Evolutionary conservation across 2,888 invertebrate genomes (phyloP).

Genomic region (Ecdyonurus torrentis): DNA sequence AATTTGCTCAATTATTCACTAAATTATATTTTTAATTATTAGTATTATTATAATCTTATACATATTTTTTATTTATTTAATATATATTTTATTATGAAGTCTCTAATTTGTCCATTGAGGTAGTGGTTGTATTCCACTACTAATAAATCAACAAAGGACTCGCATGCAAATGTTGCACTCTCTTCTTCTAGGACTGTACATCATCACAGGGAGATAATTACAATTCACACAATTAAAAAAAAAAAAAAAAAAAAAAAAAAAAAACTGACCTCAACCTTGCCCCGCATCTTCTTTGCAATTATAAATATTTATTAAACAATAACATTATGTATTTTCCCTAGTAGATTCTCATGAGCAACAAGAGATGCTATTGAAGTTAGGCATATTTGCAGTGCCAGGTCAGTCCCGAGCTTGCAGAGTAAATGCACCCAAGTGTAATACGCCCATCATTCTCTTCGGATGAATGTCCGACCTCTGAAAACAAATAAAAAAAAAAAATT

Average conservation of each 20-base stretch:
- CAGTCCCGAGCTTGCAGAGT: background rate
- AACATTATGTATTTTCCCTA: background rate
- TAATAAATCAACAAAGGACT: background rate
- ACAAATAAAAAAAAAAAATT: background rate
- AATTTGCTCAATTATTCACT: background rate
- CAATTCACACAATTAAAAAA: background rate
- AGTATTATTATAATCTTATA: background rate
- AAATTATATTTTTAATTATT: background rate
- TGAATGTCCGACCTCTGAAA: background rate
- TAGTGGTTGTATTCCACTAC: conserved; percentile 1
- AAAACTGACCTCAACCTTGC: background rate
- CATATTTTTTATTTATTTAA: background rate
- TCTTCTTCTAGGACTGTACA: background rate
- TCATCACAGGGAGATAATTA: conserved; percentile 3
- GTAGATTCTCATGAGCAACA: background rate
- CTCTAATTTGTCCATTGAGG: no score
- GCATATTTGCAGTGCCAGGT: background rate
- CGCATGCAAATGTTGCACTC: background rate
- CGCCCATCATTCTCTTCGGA: background rate
- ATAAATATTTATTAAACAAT: background rate
- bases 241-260: background rate
- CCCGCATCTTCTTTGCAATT: background rate
- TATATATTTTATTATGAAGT: background rate
- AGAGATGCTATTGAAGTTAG: background rate
- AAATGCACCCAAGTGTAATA: background rate